phyloP scores from a whole-genome alignment of 2,113 vertebrate genomes.

The Columba janthina region DNA sequence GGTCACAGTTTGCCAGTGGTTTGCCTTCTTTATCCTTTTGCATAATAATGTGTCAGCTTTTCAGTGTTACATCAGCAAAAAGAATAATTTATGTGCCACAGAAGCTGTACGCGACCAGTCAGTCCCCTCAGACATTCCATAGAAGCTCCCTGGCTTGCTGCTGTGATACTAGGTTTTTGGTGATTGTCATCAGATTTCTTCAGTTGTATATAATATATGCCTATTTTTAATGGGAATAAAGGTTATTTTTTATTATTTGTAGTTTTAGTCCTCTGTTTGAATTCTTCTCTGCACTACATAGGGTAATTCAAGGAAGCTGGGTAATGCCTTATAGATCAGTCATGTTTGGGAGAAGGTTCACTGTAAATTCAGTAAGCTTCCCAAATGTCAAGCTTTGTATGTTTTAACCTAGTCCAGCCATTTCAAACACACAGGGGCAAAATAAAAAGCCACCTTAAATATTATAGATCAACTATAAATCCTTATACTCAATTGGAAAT shows the following conservation, averaged over 20 bases:
- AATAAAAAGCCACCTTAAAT: not conserved
- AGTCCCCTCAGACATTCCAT: not conserved
- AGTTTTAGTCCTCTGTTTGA: not conserved
- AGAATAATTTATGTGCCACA: not conserved
- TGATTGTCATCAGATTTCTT: not conserved
- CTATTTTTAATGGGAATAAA: constrained; percentile 57
- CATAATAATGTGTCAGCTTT: not conserved
- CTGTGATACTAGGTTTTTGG: not conserved
- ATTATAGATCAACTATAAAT: not conserved
- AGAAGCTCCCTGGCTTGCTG: not conserved
- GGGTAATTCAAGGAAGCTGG: not conserved
- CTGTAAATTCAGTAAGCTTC: not conserved
- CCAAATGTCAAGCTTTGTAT: not conserved
- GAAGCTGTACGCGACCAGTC: not conserved
- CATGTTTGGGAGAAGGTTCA: not conserved
- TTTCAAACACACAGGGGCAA: not conserved
- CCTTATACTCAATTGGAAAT: not conserved
- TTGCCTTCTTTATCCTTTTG: not conserved
- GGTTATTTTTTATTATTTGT: constrained; percentile 34
- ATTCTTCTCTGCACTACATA: not conserved
- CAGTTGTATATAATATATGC: not conserved
- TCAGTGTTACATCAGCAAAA: not conserved
- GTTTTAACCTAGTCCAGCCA: not conserved
- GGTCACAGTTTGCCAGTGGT: not conserved
- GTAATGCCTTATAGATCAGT: not conserved